Evolutionary conservation across 2,113 vertebrate species (phyloP), one percentile per base, ranked within the genome.

Genomic region (Lophius piscatorius): DNA sequence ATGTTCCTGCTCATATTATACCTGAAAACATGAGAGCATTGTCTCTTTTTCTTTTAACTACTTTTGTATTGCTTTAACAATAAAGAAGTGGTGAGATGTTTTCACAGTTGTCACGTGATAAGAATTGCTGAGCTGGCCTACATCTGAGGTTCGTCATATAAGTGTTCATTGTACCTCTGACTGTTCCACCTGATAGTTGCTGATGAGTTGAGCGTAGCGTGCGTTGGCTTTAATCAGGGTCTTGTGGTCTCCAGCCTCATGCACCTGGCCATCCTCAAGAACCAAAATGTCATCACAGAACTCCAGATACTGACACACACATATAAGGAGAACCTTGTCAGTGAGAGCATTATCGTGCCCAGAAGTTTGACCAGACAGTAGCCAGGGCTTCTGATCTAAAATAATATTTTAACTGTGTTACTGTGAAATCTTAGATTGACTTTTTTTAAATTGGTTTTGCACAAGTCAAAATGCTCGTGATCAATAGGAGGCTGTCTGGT

Each of bases 221-320:
- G 83, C 82, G 0, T 90, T 63, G 13, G 80, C 52, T 20, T 74
- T 68, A 88, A 94, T 91, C 34, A 95, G 60, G 16, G 46, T 34
- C 28, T 63, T 24, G 63, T 95, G 93, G 24, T 86, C 89, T 38
- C 94, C 94, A 3, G 77, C 80, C 68, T 95, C 94, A 49, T 62
- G 84, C 17, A 94, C 83, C 71, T 91, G 72, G 5, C 93, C 93
- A 0, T 91, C 86, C 45, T 95, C 92, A 63, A 96, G 61, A 38
- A 96, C 48, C 66, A 94, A 60, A 51, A 95, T 85, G 35, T 92
- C 71, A 41, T 96, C 93, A 67, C 93, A 95, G 74, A 89, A 94
- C 81, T 94, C 92, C 44, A 95, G 76, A 78, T 94, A 94, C 94
- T 92, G 42, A 24, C 4, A 52, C 5, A 66, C 34, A 67, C 14